phyloP scores from a whole-genome alignment of 2,888 invertebrate species.

The Timandra comae region DNA sequence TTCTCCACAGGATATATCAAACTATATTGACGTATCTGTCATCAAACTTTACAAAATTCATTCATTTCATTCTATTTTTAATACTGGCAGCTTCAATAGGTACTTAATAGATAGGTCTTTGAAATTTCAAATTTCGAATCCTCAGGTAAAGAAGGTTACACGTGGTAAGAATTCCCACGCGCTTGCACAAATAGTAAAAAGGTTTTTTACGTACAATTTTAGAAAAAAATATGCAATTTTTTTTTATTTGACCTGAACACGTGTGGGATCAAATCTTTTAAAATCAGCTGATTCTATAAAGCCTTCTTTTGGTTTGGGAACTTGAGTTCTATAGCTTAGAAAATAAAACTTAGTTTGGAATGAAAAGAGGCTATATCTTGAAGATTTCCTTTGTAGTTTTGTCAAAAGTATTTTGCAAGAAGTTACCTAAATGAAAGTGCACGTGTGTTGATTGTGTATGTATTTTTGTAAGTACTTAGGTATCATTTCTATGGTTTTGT shows the following conservation, averaged over 20 bases:
- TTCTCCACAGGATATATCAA: too few species aligned
- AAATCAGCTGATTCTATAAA: conserved; percentile 53
- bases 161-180: conserved; percentile 42
- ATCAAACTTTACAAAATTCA: too few species aligned
- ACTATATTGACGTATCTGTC: too few species aligned
- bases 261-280: conserved; percentile 43
- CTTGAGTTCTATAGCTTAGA: too few species aligned
- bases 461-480: not conserved
- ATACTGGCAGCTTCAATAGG: too few species aligned
- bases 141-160: conserved; percentile 33
- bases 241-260: conserved; percentile 50
- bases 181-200: conserved; percentile 47
- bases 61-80: too few species aligned
- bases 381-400: conserved; percentile 8
- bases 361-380: too few species aligned
- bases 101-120: too few species aligned
- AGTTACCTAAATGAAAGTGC: conserved; percentile 5
- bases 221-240: too few species aligned
- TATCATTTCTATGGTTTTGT: not conserved
- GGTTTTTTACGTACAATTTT: conserved; percentile 31
- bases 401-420: conserved; percentile 3
- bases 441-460: conserved; percentile 5
- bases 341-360: too few species aligned
- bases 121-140: too few species aligned
- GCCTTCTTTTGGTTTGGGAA: too few species aligned